Conservation (phyloP, 2,888 invertebrate genomes). For the Phortica okadai region DNA sequence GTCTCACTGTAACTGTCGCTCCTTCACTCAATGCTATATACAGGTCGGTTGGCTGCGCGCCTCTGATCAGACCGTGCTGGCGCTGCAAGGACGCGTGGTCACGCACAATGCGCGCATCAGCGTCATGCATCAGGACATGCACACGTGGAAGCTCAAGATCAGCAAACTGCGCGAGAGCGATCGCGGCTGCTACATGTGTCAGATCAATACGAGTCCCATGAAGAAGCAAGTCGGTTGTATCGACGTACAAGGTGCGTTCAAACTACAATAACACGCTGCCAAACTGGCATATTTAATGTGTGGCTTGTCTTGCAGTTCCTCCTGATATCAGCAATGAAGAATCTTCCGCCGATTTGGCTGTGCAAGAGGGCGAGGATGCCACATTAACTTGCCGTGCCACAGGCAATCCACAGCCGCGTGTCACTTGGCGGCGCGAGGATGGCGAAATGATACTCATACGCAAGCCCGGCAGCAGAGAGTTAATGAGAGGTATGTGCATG, state of each 20-base stretch:
- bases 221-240: conserved; percentile 92
- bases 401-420: conserved; percentile 86
- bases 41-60: conserved; percentile 94
- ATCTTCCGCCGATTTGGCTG: conserved; percentile 85
- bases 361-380: conserved; percentile 87
- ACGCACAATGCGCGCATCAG: conserved; percentile 89
- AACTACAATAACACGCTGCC: not conserved
- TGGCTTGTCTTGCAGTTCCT: conserved; percentile 79
- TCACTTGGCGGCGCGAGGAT: conserved; percentile 89
- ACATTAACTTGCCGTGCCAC: conserved; percentile 87
- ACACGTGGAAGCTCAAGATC: conserved; percentile 91
- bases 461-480: conserved; percentile 77
- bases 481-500: conserved; percentile 72
- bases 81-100: conserved; percentile 89
- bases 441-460: conserved; percentile 81
- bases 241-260: conserved; percentile 86
- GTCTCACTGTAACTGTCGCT: not conserved
- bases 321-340: conserved; percentile 87
- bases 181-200: conserved; percentile 93
- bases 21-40: conserved; percentile 45
- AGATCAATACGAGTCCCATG: conserved; percentile 92
- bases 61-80: conserved; percentile 93
- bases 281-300: not conserved
- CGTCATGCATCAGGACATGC: conserved; percentile 87
- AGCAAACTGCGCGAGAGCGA: conserved; percentile 88